A percentile compares a stretch with the other conserved stretches of the same genome.
Conservation (phyloP, 2,113 vertebrate species). For the Abramis brama region DNA sequence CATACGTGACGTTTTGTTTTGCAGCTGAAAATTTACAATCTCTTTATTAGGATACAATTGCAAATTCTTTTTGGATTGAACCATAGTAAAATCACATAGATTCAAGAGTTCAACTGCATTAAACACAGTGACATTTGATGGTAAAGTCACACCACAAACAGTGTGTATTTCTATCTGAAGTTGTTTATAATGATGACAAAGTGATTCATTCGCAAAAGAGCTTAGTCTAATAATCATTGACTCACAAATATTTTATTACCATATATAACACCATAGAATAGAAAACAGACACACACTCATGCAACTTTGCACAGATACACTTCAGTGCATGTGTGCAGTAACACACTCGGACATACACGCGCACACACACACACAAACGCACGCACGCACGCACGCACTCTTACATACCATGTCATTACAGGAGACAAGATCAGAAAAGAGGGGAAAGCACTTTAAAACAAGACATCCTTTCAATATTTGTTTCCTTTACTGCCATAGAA, state of each 20-base stretch:
- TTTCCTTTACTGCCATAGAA: conserved; percentile 65
- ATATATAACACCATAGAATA: conserved; percentile 38
- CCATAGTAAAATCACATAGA: not conserved
- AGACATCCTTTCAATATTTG: conserved; percentile 59
- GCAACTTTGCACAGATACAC: conserved; percentile 37
- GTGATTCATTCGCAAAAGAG: conserved; percentile 15
- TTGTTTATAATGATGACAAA: conserved; percentile 26
- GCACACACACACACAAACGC: conserved; percentile 17
- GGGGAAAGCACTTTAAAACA: conserved; percentile 55
- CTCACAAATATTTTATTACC: conserved; percentile 39
- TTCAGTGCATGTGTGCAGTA: conserved; percentile 24
- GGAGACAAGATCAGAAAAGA: conserved; percentile 40
- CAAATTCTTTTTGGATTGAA: not conserved
- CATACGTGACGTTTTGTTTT: conserved; percentile 25
- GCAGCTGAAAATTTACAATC: conserved; percentile 24
- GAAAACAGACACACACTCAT: conserved; percentile 49
- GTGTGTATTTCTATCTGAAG: conserved; percentile 1
- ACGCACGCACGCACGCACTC: conserved; percentile 21
- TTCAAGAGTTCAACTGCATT: not conserved
- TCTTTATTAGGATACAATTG: conserved; percentile 33
- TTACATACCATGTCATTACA: conserved; percentile 24
- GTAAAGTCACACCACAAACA: conserved; percentile 46
- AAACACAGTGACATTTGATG: conserved; percentile 53
- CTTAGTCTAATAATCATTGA: conserved; percentile 26
- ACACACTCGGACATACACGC: conserved; percentile 31